Evolutionary conservation across 2,888 invertebrate genomes (phyloP).

Genomic region (Ellobium chinense): DNA sequence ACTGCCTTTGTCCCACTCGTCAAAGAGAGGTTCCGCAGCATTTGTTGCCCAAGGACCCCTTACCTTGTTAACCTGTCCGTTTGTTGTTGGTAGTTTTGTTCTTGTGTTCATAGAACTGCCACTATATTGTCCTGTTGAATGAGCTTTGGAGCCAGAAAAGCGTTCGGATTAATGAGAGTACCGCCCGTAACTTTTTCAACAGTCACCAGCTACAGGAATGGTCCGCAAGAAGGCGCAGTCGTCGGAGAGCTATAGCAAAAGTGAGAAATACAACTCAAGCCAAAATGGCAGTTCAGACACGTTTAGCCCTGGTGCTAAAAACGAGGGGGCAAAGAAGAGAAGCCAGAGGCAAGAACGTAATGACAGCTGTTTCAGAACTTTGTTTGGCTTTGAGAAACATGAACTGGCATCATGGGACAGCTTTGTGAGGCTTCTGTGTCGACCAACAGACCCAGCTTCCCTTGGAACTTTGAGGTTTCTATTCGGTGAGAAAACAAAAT

Average conservation of each 20-base stretch:
- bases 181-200: too few relatives aligned
- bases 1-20: too few relatives aligned
- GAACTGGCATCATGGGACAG: constrained; percentile 79
- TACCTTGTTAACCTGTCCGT: too few relatives aligned
- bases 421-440: constrained; percentile 91
- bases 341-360: too few relatives aligned
- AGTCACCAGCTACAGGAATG: too few relatives aligned
- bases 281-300: background rate
- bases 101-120: too few relatives aligned
- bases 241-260: background rate
- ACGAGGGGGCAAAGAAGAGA: background rate
- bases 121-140: too few relatives aligned
- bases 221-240: background rate
- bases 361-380: constrained; percentile 48
- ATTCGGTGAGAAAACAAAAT: constrained; percentile 83
- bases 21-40: too few relatives aligned
- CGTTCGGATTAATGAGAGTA: too few relatives aligned
- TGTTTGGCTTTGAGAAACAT: constrained; percentile 62
- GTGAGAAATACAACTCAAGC: background rate
- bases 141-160: too few relatives aligned
- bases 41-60: too few relatives aligned
- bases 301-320: background rate
- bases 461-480: constrained; percentile 88
- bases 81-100: too few relatives aligned
- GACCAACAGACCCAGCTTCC: constrained; percentile 84